A percentile compares a stretch with the other conserved stretches of the same genome.
Evolutionary conservation across 2,113 vertebrate species (phyloP).

Genomic region (Brachyhypopomus occidentalis): DNA sequence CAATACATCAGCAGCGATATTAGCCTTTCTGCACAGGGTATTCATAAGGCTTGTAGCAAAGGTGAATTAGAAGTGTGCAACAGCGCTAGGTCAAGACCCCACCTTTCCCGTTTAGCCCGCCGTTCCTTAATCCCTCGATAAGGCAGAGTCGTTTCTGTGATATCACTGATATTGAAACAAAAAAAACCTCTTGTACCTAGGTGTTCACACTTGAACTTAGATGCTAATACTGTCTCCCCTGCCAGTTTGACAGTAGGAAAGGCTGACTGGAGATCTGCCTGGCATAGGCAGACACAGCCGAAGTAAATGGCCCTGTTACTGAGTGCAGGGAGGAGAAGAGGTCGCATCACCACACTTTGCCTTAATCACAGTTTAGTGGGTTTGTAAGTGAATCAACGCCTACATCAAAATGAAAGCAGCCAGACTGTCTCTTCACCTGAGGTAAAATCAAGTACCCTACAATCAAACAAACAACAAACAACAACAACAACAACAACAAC

Average conservation of each 20-base stretch:
- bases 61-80: neutral
- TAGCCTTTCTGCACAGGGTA: slow-evolving; percentile 25
- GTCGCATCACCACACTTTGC: slow-evolving; percentile 33
- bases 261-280: slow-evolving; percentile 27
- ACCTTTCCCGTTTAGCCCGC: neutral
- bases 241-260: slow-evolving; percentile 30
- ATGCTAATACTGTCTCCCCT: slow-evolving; percentile 12
- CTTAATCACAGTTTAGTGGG: neutral
- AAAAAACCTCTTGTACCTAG: neutral
- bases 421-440: neutral
- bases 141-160: neutral
- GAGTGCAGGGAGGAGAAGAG: neutral
- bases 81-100: neutral
- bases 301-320: slow-evolving; percentile 43
- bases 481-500: too few species aligned
- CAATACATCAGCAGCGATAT: slow-evolving; percentile 14
- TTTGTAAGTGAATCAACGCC: neutral
- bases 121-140: neutral
- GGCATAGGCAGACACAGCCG: slow-evolving; percentile 36
- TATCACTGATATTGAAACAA: neutral
- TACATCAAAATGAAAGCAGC: neutral
- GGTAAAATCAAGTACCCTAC: neutral
- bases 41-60: slow-evolving; percentile 24
- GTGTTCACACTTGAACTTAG: slow-evolving; percentile 30
- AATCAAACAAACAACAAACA: too few species aligned